These are phyloP conservation scores for Dinocampus coccinellae DNA, from an alignment of 2,888 invertebrate species.

Conservation along the genomic window DNA sequence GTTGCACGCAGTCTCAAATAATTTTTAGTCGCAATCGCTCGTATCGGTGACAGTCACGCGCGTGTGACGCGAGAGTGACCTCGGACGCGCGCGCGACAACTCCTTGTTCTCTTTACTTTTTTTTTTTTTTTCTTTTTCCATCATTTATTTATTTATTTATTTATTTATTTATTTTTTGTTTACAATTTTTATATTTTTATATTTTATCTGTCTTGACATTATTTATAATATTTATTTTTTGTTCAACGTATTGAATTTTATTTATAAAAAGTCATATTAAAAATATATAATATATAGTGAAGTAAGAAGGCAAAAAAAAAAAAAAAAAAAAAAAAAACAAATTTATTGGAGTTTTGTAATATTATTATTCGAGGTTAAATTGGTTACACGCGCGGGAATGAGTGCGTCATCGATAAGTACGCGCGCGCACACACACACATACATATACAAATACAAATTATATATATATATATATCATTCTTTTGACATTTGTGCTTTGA, in stretches of 20 bases:
- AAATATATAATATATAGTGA: not conserved
- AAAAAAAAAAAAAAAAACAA: no score
- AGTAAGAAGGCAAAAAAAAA: not conserved
- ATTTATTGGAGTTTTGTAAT: slow-evolving; percentile 4
- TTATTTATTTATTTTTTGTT: not conserved
- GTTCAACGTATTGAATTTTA: no score
- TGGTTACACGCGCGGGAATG: slow-evolving; percentile 13
- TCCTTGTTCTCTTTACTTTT: slow-evolving; percentile 13
- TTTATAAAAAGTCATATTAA: no score
- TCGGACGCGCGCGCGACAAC: slow-evolving; percentile 30
- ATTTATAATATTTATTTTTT: no score
- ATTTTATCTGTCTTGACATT: not conserved
- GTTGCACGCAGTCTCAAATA: not conserved
- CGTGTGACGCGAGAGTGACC: slow-evolving; percentile 36
- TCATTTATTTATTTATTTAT: not conserved
- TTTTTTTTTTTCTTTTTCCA: not conserved
- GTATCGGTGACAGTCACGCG: slow-evolving; percentile 36
- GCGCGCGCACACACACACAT: not conserved
- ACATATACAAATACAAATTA: not conserved
- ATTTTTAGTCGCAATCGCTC: slow-evolving; percentile 20
- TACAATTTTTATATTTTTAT: not conserved
- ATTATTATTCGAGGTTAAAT: not conserved
- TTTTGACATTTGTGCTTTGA: slow-evolving; percentile 30
- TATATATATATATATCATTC: not conserved
- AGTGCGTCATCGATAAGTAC: not conserved